phyloP scores from a whole-genome alignment of 1,140 invertebrate genomes.

The Microplitis mediator region DNA sequence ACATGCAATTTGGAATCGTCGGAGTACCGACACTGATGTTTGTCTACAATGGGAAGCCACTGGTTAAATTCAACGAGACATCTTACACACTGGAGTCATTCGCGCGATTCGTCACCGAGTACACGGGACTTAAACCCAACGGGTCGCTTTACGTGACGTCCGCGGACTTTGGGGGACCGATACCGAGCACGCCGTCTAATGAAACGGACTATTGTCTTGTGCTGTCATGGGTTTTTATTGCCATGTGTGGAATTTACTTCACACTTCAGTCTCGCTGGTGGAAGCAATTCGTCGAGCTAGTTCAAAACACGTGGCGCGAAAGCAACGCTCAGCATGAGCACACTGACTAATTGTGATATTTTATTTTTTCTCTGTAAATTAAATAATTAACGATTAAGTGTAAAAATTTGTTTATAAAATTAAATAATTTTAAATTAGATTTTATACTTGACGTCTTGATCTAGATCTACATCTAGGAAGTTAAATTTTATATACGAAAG shows the following conservation, averaged over 20 bases:
- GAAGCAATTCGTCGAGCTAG: constrained; percentile 79
- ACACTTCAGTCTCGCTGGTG: constrained; percentile 81
- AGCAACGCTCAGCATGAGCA: constrained; percentile 86
- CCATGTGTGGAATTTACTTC: constrained; percentile 76
- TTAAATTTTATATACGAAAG: too few relatives aligned
- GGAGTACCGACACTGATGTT: constrained; percentile 90
- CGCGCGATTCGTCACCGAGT: constrained; percentile 78
- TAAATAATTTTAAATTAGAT: background rate
- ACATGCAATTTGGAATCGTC: constrained; percentile 92
- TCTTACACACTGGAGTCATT: constrained; percentile 81
- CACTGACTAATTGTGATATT: constrained; percentile 54
- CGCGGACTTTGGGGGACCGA: constrained; percentile 79
- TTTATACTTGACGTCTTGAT: too few relatives aligned
- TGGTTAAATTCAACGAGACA: constrained; percentile 86
- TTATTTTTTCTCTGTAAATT: background rate
- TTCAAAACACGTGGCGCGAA: constrained; percentile 89
- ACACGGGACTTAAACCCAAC: constrained; percentile 74
- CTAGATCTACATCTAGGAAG: too few relatives aligned
- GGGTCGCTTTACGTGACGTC: constrained; percentile 74
- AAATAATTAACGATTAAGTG: background rate
- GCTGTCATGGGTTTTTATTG: constrained; percentile 85
- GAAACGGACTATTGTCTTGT: constrained; percentile 84
- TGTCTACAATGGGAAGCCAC: constrained; percentile 89
- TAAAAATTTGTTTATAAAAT: background rate
- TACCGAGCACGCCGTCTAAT: constrained; percentile 73